Percentiles rank a stretch among this genome's conserved stretches.
phyloP scores from a whole-genome alignment of 2,797 vertebrate genomes.

The Meriones psammophilus region DNA sequence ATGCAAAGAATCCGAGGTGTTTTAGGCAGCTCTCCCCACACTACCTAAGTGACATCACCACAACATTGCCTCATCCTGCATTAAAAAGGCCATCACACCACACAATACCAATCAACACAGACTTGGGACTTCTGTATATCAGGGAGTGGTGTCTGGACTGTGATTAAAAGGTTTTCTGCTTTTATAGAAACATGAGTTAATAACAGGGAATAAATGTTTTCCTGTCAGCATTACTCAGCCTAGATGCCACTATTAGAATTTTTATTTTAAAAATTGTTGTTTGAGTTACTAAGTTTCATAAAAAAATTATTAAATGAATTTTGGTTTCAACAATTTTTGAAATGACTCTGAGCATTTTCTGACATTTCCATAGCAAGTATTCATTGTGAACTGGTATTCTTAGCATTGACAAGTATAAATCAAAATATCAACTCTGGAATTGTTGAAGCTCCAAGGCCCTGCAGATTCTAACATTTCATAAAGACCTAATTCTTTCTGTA shows the following conservation, averaged over 20 bases:
- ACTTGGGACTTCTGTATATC: neutral
- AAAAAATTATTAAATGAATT: neutral
- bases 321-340: neutral
- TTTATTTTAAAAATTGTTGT: neutral
- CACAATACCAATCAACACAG: neutral
- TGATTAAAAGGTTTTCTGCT: neutral
- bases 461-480: neutral
- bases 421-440: neutral
- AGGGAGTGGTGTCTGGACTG: neutral
- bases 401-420: neutral
- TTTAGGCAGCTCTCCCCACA: neutral
- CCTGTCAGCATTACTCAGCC: neutral
- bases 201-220: neutral
- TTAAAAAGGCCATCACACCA: no score
- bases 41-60: neutral
- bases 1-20: neutral
- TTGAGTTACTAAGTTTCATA: neutral
- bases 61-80: neutral
- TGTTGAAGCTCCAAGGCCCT: neutral
- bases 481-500: neutral
- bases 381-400: neutral
- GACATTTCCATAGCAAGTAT: neutral
- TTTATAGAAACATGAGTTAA: neutral
- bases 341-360: neutral
- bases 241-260: neutral